These are phyloP conservation scores for Epicauta chinensis DNA, from an alignment of 1,140 invertebrate species.

Conservation along the genomic window DNA sequence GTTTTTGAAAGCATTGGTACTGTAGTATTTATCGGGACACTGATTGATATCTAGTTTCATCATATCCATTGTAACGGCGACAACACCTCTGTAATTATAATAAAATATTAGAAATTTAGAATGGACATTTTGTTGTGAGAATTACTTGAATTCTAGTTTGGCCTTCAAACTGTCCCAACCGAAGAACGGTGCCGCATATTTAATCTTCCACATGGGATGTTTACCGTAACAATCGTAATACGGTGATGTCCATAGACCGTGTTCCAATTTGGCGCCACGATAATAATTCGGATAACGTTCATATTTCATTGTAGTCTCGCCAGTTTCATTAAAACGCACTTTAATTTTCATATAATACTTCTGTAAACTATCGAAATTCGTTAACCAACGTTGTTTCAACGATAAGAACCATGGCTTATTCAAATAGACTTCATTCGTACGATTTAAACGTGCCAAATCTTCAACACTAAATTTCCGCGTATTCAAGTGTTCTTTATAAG, in stretches of 20 bases:
- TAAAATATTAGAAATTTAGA: neutral
- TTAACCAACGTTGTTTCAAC: constrained; percentile 87
- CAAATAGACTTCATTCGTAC: constrained; percentile 72
- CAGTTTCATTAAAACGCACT: constrained; percentile 82
- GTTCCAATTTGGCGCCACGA: constrained; percentile 73
- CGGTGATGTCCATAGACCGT: constrained; percentile 90
- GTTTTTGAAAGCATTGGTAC: constrained; percentile 90
- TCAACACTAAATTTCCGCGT: constrained; percentile 80
- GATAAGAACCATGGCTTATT: constrained; percentile 82
- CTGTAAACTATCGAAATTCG: constrained; percentile 87
- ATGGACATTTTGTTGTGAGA: constrained; percentile 41
- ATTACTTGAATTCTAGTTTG: constrained; percentile 91
- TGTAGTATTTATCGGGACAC: constrained; percentile 82
- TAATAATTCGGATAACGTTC: constrained; percentile 89
- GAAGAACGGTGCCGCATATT: constrained; percentile 94
- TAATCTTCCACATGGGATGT: constrained; percentile 90
- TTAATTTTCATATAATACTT: constrained; percentile 91
- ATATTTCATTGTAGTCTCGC: constrained; percentile 73
- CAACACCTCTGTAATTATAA: constrained; percentile 72
- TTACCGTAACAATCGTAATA: constrained; percentile 92
- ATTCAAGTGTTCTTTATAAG: constrained; percentile 80
- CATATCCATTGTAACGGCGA: constrained; percentile 88
- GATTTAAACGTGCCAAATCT: constrained; percentile 76
- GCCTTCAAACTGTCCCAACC: constrained; percentile 89
- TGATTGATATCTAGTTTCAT: constrained; percentile 90